Conservation (phyloP, 2,113 vertebrate species). For the Tamias sibiricus region DNA sequence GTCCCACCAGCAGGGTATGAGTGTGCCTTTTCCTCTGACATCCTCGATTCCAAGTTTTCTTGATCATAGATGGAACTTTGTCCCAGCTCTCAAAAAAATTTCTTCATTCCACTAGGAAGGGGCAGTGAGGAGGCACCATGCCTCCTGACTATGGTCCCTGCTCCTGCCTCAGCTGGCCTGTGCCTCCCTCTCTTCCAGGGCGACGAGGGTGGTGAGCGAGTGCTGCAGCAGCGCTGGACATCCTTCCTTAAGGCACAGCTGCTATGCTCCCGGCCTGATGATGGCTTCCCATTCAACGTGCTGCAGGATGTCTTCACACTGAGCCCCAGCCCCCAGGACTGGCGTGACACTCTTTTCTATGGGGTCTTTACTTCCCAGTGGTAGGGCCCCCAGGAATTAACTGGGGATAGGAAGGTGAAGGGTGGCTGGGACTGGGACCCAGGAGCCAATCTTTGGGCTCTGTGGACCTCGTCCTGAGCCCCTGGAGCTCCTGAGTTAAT, state of each 20-base stretch:
- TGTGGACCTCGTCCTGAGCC: not conserved
- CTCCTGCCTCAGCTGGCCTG: accelerated
- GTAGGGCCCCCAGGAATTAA: constrained; percentile 78
- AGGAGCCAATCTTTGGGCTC: accelerated
- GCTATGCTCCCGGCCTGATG: constrained; percentile 93
- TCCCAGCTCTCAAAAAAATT: no score
- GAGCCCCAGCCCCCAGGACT: constrained; percentile 89
- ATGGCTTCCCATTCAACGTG: constrained; percentile 97
- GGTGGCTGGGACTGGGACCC: accelerated
- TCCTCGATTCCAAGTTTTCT: not conserved
- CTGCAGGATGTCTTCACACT: constrained; percentile 97
- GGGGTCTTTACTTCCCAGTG: constrained; percentile 98
- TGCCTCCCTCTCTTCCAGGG: constrained; percentile 85
- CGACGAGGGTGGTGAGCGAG: constrained; percentile 95
- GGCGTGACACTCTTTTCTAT: constrained; percentile 93
- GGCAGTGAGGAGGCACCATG: accelerated
- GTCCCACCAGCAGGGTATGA: no score
- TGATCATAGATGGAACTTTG: not conserved
- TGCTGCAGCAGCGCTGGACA: constrained; percentile 97
- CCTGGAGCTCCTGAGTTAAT: not conserved
- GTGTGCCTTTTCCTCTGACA: no score
- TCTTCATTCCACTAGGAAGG: not conserved
- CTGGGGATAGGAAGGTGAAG: accelerated
- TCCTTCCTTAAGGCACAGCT: constrained; percentile 98
- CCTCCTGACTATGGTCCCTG: accelerated